A percentile compares a stretch with the other conserved stretches of the same genome.
Evolutionary conservation across 2,113 vertebrate genomes (phyloP).

Genomic region (Lucifuga dentata): DNA sequence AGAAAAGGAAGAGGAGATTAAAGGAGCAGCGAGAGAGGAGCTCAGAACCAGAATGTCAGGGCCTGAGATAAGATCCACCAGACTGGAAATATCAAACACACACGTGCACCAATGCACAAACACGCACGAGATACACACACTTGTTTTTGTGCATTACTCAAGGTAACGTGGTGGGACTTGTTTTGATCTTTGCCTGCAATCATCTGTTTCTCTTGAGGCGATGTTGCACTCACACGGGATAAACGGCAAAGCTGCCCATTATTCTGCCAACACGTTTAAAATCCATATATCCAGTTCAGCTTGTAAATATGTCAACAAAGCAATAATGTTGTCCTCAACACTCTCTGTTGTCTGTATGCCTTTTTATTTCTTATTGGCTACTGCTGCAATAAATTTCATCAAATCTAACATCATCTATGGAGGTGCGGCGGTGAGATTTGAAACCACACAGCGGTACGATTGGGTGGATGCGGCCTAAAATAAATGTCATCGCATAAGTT

Average conservation of each 20-base stretch:
- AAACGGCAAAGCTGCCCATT: background rate
- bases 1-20: slow-evolving; percentile 58
- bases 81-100: slow-evolving; percentile 46
- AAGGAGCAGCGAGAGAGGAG: slow-evolving; percentile 61
- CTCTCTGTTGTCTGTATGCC: background rate
- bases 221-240: slow-evolving; percentile 7
- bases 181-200: slow-evolving; percentile 13
- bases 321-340: background rate
- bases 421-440: too few relatives aligned
- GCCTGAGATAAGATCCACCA: slow-evolving; percentile 56
- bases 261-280: slow-evolving; percentile 15
- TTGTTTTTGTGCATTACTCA: slow-evolving; percentile 6
- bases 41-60: slow-evolving; percentile 48
- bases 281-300: slow-evolving; percentile 9
- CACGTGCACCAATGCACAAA: background rate
- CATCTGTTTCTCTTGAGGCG: slow-evolving; percentile 21
- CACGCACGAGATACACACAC: background rate
- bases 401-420: too few relatives aligned
- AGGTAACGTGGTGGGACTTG: background rate
- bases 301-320: slow-evolving; percentile 5
- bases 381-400: too few relatives aligned
- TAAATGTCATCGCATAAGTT: too few relatives aligned
- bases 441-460: too few relatives aligned
- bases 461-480: too few relatives aligned
- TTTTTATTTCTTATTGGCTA: background rate